These are phyloP conservation scores for Stegostoma tigrinum DNA, from an alignment of 2,113 vertebrate species.

Conservation along the genomic window DNA sequence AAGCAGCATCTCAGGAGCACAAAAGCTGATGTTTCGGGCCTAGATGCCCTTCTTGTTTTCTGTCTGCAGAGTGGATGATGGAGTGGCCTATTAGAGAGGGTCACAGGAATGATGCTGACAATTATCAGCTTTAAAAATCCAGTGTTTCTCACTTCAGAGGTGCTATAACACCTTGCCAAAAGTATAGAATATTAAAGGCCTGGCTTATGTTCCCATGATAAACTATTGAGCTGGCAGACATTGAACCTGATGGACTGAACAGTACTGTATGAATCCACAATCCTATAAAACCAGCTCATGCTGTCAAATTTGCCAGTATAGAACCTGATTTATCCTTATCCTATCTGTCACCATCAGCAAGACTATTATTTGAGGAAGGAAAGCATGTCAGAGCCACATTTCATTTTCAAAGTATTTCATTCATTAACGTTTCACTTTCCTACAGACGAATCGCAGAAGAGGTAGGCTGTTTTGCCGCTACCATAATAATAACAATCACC, in stretches of 20 bases:
- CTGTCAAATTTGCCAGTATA: neutral
- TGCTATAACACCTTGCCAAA: neutral
- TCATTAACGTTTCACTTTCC: neutral
- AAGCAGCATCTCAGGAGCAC: too few species aligned
- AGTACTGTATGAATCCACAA: neutral
- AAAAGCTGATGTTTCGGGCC: too few species aligned
- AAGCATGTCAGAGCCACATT: neutral
- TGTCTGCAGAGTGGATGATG: neutral
- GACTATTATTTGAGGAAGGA: neutral
- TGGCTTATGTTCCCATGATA: neutral
- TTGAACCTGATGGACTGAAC: neutral
- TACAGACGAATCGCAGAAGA: slow-evolving; percentile 67
- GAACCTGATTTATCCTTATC: neutral
- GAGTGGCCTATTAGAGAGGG: neutral
- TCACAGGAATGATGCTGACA: neutral
- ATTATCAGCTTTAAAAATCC: neutral
- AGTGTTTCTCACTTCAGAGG: neutral
- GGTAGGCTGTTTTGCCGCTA: slow-evolving; percentile 88
- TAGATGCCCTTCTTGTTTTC: too few species aligned
- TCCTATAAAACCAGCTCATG: neutral
- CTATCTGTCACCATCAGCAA: neutral
- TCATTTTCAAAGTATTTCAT: neutral
- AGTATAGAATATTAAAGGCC: neutral
- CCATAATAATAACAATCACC: slow-evolving; percentile 68
- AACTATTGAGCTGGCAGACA: neutral